A percentile compares a stretch with the other conserved stretches of the same genome.
Evolutionary conservation across 2,113 vertebrate genomes (phyloP).

Genomic region (Australoheros scitulus): DNA sequence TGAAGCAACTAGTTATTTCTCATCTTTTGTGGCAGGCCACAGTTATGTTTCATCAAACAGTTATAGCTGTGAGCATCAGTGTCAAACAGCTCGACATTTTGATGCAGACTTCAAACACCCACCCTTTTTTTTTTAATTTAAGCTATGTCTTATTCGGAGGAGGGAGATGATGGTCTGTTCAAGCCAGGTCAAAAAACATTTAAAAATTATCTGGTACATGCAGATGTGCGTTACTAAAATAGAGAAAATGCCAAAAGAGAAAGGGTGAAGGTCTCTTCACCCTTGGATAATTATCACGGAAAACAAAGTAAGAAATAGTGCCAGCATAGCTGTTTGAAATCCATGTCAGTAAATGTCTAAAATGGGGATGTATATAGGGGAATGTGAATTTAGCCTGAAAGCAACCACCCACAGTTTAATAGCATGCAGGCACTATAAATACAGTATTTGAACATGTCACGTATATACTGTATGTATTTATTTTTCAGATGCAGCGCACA

Average conservation of each 20-base stretch:
- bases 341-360: background rate
- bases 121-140: constrained; percentile 33
- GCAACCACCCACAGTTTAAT: constrained; percentile 4
- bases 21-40: constrained; percentile 51
- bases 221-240: constrained; percentile 42
- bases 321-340: background rate
- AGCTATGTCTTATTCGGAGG: constrained; percentile 40
- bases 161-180: constrained; percentile 21
- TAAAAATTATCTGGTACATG: constrained; percentile 43
- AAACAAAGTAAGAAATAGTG: background rate
- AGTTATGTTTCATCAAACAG: constrained; percentile 46
- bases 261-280: background rate
- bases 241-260: constrained; percentile 4
- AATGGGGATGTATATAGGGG: background rate
- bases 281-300: constrained; percentile 24
- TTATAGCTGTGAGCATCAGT: constrained; percentile 18
- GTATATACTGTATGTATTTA: background rate
- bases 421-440: background rate
- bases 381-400: background rate
- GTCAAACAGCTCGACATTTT: constrained; percentile 48
- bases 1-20: constrained; percentile 46
- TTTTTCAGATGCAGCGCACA: background rate
- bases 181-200: constrained; percentile 51
- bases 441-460: background rate
- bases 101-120: constrained; percentile 52